These are phyloP conservation scores for Habropoda laboriosa DNA, from an alignment of 1,140 invertebrate genomes.

Conservation along the genomic window DNA sequence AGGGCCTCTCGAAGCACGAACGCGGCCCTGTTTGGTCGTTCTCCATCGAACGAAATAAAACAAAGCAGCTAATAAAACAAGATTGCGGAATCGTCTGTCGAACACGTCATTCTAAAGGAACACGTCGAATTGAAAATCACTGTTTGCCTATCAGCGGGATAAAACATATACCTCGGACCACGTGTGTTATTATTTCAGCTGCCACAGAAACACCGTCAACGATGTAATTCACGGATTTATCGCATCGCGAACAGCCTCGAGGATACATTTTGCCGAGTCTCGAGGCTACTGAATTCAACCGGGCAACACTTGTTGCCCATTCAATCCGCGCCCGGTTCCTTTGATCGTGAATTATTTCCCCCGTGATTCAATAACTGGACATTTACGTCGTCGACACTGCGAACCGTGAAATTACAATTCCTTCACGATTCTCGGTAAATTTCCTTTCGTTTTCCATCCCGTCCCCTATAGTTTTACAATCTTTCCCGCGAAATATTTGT, in stretches of 20 bases:
- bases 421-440: not conserved
- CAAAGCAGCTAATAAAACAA: not conserved
- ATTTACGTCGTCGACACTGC: not conserved
- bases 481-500: too few species aligned
- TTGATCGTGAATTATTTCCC: not conserved
- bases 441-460: too few species aligned
- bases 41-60: not conserved
- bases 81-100: not conserved
- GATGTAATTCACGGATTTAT: slow-evolving; percentile 38
- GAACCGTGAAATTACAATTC: not conserved
- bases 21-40: too few species aligned
- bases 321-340: not conserved
- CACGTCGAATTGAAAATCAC: slow-evolving; percentile 1
- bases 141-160: slow-evolving; percentile 22
- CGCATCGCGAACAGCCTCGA: slow-evolving; percentile 16
- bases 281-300: not conserved
- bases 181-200: slow-evolving; percentile 42
- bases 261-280: not conserved
- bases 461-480: too few species aligned
- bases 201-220: slow-evolving; percentile 9
- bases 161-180: not conserved
- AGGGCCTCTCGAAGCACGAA: too few species aligned
- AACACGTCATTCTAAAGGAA: not conserved
- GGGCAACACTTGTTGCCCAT: not conserved
- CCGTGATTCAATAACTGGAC: not conserved